Base-by-base conservation (phyloP, 2,888 invertebrate genomes). In the Listrodromus nycthemerus region DNA sequence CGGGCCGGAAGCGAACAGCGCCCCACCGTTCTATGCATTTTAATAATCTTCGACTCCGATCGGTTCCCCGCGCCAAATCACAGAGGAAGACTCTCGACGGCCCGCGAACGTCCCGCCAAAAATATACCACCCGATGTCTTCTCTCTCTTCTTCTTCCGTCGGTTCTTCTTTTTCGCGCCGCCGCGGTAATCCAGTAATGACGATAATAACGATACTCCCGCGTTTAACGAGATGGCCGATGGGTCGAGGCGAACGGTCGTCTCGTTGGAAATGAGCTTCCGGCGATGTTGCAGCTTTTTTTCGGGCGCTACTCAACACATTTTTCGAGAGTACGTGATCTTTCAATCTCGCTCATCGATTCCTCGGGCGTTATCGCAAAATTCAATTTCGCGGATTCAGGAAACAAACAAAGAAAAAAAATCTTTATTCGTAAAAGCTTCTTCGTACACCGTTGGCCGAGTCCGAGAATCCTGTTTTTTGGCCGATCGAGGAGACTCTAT, bases 181-280 rank as follows among this genome's bases (percentile, higher is more conserved):
- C 76, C 65, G 50, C 75, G 24, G 77, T 81, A 84, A 84, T 81
- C 74, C 80, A 69, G 69, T 84, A 84, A 84, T 84, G 81, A 84
- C 80, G 81, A 74, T 84, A 74, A 84, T 84, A 75, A 84, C 78
- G n/a, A 84, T 84, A 84, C 80, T 84, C 65, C 80, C 84, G 84
- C 84, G 84, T 84, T 84, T 84, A 84, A 84, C 84, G 84, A 84
- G 74, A 78, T 70, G 63, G 74, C 77, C 55, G 55, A 69, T 74
- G 74, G n/a, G n/a, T n/a, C n/a, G n/a, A n/a, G n/a, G n/a, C n/a
- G n/a, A n/a, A n/a, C n/a, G n/a, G n/a, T 84, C 84, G 75, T 81
- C 77, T 84, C 41, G 84, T 80, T 78, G 67, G 69, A 84, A 61
- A 65, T 33, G 61, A 63, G 84, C 84, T 84, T 65, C 80, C 65